A percentile compares a stretch with the other conserved stretches of the same genome.
These are phyloP conservation scores for Paramuricea clavata DNA, from an alignment of 92 coral and sea anemone species.

Conservation along the genomic window DNA sequence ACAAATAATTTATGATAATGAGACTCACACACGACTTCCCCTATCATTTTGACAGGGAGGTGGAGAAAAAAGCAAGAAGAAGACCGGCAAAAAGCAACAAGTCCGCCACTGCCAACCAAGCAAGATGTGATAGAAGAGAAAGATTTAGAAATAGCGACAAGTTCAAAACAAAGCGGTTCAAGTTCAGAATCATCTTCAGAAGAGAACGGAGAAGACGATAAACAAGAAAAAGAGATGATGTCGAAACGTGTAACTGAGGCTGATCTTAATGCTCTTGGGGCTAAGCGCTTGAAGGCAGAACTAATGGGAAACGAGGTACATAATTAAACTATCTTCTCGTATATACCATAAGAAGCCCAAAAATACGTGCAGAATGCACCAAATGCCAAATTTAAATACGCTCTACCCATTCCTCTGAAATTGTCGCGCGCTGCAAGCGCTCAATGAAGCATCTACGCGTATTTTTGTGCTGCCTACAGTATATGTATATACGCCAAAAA, in stretches of 20 bases:
- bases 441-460: no score
- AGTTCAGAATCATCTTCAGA: conserved; percentile 63
- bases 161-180: conserved; percentile 49
- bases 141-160: conserved; percentile 30
- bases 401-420: no score
- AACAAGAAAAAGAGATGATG: conserved; percentile 24
- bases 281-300: conserved; percentile 90
- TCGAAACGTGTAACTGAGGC: conserved; percentile 78
- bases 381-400: no score
- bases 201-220: conserved; percentile 21
- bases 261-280: conserved; percentile 95
- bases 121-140: conserved; percentile 15
- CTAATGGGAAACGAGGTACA: conserved; percentile 95
- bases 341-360: no score
- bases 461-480: no score
- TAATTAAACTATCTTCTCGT: background rate
- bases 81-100: conserved; percentile 34
- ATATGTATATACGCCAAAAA: no score
- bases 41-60: conserved; percentile 52
- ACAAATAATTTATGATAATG: background rate
- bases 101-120: conserved; percentile 37
- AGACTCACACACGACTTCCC: background rate
- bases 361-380: no score
- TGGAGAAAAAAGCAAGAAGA: conserved; percentile 82
- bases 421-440: no score